Base-by-base conservation (phyloP, 2,113 vertebrate genomes). In the Hippocampus mohnikei region DNA sequence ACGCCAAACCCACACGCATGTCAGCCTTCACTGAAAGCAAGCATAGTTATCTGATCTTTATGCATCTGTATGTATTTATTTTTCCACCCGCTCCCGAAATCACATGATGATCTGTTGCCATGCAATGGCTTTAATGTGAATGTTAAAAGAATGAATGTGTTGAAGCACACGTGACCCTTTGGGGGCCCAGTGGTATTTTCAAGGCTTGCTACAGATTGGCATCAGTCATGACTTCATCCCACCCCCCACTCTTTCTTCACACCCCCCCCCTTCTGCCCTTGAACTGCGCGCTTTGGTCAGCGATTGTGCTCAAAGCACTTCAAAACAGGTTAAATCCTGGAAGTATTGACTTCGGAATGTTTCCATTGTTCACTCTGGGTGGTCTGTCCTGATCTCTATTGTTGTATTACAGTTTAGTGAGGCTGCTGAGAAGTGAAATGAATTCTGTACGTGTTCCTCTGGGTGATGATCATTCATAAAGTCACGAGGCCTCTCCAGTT, bases 401-500 rank as follows among this genome's bases (percentile, higher is more conserved):
- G 33, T 6, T 37, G 33, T 37, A 37, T 7, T 37, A 37, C 33
- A 37, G 33, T 37, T 37, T 27, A 13, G 23, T 58, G 55, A 15
- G 4, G 25, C 55, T 58, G 55, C 13, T 3, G 23, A 27, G 25
- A 20, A 60, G 58, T 18, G 67, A 83, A 65, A 40, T 61, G 42
- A 33, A 44, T 61, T 46, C 48, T 70, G 60, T 46, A 4, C 5
- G 12, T 50, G 15, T 58, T 72, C 33, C 42, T 72, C 23, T 61
- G 20, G 41, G 52, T 25, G 25, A 44, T 5, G 37, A 3, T 41
- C 56, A 15, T 46, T 9, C 2, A 58, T 52, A 48, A 18, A 68
- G 71, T 74, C 68, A 71, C 71, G 69, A 55, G 68, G 52, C 64
- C 33, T 61, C 40, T 46, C 67, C 46, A 9, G 20, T 2, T 20